These are phyloP conservation scores for Leucoraja ocellata DNA, from an alignment of 2,797 vertebrate genomes.

Conservation along the genomic window DNA sequence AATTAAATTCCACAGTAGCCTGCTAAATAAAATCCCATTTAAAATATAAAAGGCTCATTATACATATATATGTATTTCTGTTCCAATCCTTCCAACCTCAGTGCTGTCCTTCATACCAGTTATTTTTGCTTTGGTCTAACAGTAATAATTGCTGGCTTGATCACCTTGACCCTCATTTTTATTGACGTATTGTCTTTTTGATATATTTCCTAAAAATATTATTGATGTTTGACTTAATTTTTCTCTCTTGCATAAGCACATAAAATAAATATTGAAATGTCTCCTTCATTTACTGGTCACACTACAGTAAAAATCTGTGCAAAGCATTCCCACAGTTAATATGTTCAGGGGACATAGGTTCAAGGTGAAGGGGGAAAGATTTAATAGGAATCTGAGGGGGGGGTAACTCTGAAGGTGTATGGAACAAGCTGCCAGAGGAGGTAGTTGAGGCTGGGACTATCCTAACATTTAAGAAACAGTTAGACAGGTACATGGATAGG, in stretches of 20 bases:
- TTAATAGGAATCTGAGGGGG: too few species aligned
- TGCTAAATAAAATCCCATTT: not conserved
- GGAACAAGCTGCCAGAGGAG: too few species aligned
- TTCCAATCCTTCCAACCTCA: not conserved
- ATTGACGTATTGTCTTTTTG: not conserved
- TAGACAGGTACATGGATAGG: too few species aligned
- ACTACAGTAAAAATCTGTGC: not conserved
- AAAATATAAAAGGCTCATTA: not conserved
- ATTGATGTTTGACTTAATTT: not conserved
- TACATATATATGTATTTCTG: not conserved
- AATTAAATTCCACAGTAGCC: not conserved
- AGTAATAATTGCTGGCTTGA: not conserved
- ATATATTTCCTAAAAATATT: conserved; percentile 4
- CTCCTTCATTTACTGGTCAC: not conserved
- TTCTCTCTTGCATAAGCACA: not conserved
- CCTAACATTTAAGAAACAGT: too few species aligned
- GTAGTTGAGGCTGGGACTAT: too few species aligned
- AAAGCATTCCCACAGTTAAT: not conserved
- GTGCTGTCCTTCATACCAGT: not conserved
- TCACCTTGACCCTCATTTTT: not conserved
- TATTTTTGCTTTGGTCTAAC: not conserved
- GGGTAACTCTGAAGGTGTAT: too few species aligned
- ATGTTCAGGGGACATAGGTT: too few species aligned
- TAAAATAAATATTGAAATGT: not conserved
- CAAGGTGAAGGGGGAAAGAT: too few species aligned